Base-by-base conservation (phyloP, 2,797 vertebrate species). In the Neosalanx taihuensis region DNA sequence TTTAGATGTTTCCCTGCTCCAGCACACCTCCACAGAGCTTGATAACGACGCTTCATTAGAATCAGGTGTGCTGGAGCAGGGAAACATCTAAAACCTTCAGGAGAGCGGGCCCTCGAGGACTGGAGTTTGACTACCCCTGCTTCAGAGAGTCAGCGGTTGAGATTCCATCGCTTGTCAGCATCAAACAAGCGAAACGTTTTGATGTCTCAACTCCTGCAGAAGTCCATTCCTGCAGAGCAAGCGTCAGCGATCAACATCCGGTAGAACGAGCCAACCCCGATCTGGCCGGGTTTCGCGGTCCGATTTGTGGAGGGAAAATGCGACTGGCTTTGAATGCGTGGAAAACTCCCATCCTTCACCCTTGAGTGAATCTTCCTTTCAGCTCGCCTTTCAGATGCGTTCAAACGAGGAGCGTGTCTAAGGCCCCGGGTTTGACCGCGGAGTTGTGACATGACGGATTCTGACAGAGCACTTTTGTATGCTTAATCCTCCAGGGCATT, bases 401-500 rank as follows among this genome's bases (percentile, higher is more conserved):
- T 23, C 37, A 64, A 29, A 17, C 31, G 60, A 17, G 33, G 7
- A 68, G 51, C 18, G 53, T 69, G 35, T 51, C 71, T 49, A 57
- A n/a, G 41, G 3, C n/a, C 23, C n/a, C 23, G 17, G 18, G 13
- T 20, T 75, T 33, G 26, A 51, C 63, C 20, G 46, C 71, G 60
- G 67, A 51, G 20, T 41, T 51, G 46, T 13, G 70, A 78, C 72
- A 9, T 58, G 72, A 37, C 23, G 5, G 33, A 72, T 67, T 67
- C 49, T 67, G 53, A 71, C 79, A 82, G 75, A 17, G 61, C 26
- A 70, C 26, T 75, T 68, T 6, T 80, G 41, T 84, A 68, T 80
- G 70, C 70, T 41, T 75, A 70, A 71, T 83, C 73, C 77, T 49
- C 41, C 72, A 59, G 72, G 76, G 68, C 77, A 83, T 79, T 84